Evolutionary conservation across 2,113 vertebrate species (phyloP).

Genomic region (Odontophorus gujanensis): DNA sequence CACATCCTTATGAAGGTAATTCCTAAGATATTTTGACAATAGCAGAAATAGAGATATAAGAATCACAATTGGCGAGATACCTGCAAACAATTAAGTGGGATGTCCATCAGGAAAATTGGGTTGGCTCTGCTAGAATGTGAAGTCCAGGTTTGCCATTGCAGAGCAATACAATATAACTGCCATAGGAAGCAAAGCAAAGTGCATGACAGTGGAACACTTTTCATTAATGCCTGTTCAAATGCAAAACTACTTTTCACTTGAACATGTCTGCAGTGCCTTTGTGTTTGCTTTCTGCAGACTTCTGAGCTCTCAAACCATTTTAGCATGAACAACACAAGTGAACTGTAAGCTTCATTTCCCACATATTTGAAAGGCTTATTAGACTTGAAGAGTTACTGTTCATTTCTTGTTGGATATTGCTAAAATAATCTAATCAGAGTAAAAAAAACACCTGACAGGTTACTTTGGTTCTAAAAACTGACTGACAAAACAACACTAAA

Average conservation of each 20-base stretch:
- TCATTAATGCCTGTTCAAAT: neutral
- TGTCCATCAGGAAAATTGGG: neutral
- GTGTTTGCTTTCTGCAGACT: neutral
- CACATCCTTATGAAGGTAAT: neutral
- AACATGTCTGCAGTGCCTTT: neutral
- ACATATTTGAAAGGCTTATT: neutral
- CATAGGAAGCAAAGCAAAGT: neutral
- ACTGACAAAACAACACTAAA: neutral
- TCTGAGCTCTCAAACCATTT: neutral
- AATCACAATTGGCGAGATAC: neutral
- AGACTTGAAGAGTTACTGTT: neutral
- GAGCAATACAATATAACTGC: neutral
- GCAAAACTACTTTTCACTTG: neutral
- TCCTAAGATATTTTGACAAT: neutral
- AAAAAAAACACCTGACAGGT: neutral
- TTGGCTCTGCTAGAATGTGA: neutral
- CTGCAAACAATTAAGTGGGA: neutral
- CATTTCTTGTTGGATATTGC: neutral
- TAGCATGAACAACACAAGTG: neutral
- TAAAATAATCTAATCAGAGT: neutral
- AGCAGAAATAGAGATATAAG: neutral
- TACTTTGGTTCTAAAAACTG: neutral
- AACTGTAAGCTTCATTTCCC: neutral
- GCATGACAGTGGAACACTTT: neutral
- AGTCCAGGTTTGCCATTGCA: neutral